Conservation (phyloP, 1,140 invertebrate species). For the Zaprionus kolodkinae region DNA sequence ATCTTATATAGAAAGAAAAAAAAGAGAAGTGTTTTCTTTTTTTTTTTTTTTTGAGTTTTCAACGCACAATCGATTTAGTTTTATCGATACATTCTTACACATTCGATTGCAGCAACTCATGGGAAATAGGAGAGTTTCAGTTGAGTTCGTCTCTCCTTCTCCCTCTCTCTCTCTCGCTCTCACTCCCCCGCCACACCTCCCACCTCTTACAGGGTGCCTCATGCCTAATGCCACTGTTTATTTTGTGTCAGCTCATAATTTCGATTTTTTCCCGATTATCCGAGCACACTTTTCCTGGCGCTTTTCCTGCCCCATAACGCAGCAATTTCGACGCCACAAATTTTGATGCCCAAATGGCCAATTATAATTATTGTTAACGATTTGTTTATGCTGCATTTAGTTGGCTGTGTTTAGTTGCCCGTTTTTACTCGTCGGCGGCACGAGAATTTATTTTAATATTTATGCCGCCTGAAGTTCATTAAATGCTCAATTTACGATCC, state of each 20-base stretch:
- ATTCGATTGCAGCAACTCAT: not conserved
- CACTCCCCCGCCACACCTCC: not conserved
- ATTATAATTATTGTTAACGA: constrained; percentile 82
- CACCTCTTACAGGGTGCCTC: not conserved
- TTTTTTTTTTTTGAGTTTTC: too few species aligned
- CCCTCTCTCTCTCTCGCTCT: not conserved
- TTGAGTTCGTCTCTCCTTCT: too few species aligned
- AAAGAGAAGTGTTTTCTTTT: too few species aligned
- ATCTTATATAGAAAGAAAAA: too few species aligned
- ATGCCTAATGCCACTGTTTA: constrained; percentile 53
- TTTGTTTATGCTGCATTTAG: constrained; percentile 76
- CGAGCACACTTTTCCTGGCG: constrained; percentile 34
- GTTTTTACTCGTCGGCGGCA: constrained; percentile 38
- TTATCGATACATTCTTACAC: too few species aligned
- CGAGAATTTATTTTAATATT: constrained; percentile 81
- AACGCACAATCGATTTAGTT: too few species aligned
- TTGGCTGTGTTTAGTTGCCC: constrained; percentile 67
- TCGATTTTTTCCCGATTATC: constrained; percentile 34
- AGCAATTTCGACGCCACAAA: constrained; percentile 47
- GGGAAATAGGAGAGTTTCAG: not conserved
- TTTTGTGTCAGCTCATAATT: constrained; percentile 77
- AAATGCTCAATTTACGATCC: constrained; percentile 70
- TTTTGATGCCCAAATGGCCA: constrained; percentile 74
- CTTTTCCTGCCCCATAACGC: constrained; percentile 63
- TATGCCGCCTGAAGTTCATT: constrained; percentile 76